Evolutionary conservation across 2,113 vertebrate species (phyloP).

Genomic region (Leptocoma aspasia): DNA sequence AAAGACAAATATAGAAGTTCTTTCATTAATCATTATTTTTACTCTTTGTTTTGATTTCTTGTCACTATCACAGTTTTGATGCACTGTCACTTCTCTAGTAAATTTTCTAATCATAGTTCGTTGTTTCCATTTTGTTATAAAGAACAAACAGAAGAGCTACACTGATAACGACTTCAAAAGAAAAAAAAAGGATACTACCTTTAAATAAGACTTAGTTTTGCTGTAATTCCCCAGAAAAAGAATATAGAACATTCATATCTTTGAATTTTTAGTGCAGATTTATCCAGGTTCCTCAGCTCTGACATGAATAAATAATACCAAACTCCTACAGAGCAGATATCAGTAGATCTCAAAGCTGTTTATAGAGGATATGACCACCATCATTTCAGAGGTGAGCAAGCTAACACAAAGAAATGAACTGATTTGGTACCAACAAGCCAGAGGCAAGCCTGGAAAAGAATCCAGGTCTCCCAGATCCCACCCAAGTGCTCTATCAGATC

Average conservation of each 20-base stretch:
- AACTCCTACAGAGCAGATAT: background rate
- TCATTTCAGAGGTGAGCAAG: background rate
- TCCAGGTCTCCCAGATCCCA: background rate
- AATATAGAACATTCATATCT: background rate
- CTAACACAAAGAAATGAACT: background rate
- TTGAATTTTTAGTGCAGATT: background rate
- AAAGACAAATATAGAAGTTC: background rate
- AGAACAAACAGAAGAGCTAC: background rate
- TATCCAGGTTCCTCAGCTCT: background rate
- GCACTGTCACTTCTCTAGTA: background rate
- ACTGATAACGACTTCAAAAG: background rate
- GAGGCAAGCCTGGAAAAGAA: background rate
- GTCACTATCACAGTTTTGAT: background rate
- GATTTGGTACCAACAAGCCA: background rate
- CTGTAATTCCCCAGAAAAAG: background rate
- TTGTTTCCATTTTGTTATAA: conserved; percentile 8
- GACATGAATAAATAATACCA: background rate
- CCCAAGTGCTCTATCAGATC: background rate
- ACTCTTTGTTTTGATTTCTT: conserved; percentile 14
- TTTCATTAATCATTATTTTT: conserved; percentile 18
- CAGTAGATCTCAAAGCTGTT: background rate
- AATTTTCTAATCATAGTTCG: background rate
- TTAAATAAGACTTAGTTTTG: background rate
- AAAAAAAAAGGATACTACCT: background rate
- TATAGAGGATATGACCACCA: background rate